These are phyloP conservation scores for Helleia helle DNA, from an alignment of 2,888 invertebrate genomes.

Conservation along the genomic window DNA sequence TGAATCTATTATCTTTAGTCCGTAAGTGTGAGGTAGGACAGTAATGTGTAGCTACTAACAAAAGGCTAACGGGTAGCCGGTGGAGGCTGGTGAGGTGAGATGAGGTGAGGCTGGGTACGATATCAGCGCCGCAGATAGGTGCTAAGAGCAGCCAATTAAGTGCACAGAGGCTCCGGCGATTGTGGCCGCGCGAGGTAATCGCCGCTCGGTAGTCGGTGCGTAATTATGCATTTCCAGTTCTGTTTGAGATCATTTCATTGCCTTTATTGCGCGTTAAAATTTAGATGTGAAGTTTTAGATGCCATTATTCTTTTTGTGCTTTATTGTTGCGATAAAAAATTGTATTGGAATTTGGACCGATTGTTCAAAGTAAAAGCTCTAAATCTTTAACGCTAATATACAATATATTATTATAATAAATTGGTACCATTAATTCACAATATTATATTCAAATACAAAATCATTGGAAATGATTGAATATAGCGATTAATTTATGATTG, in stretches of 20 bases:
- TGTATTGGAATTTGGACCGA: too few species aligned
- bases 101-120: background rate
- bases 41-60: background rate
- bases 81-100: background rate
- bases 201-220: background rate
- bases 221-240: constrained; percentile 1
- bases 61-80: background rate
- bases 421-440: too few species aligned
- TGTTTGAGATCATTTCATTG: background rate
- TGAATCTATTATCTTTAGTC: background rate
- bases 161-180: too few species aligned
- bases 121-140: background rate
- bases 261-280: background rate
- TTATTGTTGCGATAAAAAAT: too few species aligned
- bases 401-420: too few species aligned
- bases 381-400: too few species aligned
- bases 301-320: too few species aligned
- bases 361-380: too few species aligned
- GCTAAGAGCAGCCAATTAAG: background rate
- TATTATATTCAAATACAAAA: too few species aligned
- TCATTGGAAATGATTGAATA: too few species aligned
- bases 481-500: too few species aligned
- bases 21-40: background rate
- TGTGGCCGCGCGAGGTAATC: background rate
- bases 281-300: too few species aligned